phyloP scores from a whole-genome alignment of 2,888 invertebrate species.

The Thecocarcelia acutangulata region DNA sequence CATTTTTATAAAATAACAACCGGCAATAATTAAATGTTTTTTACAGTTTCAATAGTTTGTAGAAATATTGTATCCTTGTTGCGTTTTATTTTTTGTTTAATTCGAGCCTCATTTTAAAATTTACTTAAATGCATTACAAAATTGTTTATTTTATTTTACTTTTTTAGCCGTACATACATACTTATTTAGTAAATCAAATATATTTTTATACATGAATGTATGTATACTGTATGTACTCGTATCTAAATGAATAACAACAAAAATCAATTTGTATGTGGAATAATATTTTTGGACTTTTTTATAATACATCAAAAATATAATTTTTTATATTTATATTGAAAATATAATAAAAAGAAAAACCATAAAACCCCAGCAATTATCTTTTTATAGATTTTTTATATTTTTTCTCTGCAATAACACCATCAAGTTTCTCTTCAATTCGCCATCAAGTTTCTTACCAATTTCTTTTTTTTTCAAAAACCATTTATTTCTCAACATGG shows the following conservation, averaged over 20 bases:
- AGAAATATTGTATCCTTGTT: slow-evolving; percentile 36
- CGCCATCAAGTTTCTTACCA: too few relatives aligned
- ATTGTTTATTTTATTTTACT: slow-evolving; percentile 24
- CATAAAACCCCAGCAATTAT: slow-evolving; percentile 15
- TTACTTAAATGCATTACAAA: slow-evolving; percentile 41
- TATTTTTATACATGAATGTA: slow-evolving; percentile 43
- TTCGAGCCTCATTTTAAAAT: slow-evolving; percentile 37
- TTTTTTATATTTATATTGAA: slow-evolving; percentile 63
- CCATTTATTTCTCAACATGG: too few relatives aligned
- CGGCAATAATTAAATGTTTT: slow-evolving; percentile 31
- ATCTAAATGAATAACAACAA: slow-evolving; percentile 38
- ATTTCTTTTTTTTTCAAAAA: too few relatives aligned
- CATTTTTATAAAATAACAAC: slow-evolving; percentile 15
- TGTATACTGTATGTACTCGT: neutral
- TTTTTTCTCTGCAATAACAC: too few relatives aligned
- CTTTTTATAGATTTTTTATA: neutral
- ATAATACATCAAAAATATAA: slow-evolving; percentile 53
- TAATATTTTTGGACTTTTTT: slow-evolving; percentile 66
- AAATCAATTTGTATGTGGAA: slow-evolving; percentile 60
- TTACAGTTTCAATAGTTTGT: slow-evolving; percentile 20
- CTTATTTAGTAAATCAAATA: slow-evolving; percentile 41
- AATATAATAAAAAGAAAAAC: slow-evolving; percentile 51
- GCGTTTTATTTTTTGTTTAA: slow-evolving; percentile 20
- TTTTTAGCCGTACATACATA: too few relatives aligned
- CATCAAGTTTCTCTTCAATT: too few relatives aligned